Base-by-base conservation (phyloP, 1,140 invertebrate genomes). In the Hypsibius dujardini region DNA sequence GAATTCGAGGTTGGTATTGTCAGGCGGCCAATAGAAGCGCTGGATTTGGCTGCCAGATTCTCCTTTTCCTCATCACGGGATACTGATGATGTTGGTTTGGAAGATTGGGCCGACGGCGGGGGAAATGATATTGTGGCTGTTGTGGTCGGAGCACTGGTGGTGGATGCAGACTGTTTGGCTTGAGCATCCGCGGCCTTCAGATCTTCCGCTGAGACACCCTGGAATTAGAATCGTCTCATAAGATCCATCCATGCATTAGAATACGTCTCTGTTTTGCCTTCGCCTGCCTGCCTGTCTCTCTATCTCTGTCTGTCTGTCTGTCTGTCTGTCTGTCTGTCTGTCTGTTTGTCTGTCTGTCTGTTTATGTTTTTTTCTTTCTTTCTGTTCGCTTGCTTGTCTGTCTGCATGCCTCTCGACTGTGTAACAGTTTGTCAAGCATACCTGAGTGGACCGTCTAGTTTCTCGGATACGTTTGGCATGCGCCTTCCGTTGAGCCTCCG, bases 401-500 rank as follows among this genome's bases (percentile, higher is more conserved):
- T n/a, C n/a, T n/a, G n/a, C n/a, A n/a, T n/a, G n/a, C n/a, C n/a
- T n/a, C n/a, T n/a, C n/a, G n/a, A n/a, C n/a, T n/a, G n/a, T n/a
- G n/a, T n/a, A n/a, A 70, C 47, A n/a, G 40, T 46, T 2, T 70
- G 50, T 70, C 28, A 47, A 46, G 62, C 72, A 69, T 73, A 81
- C 82, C 79, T 97, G 93, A 15, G 94, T 98, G 0, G 92, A 96
- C 50, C 94, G 84, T 76, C 94, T 83, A 1, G 92, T 95, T 79
- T 96, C 92, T 59, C 94, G 83, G 0, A 95, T 92, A 72, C 91
- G 84, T 80, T 95, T 96, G 12, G 94, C 93, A 77, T 95, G 90
- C 15, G 92, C 92, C 80, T 96, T 97, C 72, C 94, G 85, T 77
- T 96, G 92, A 2, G 92, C 92, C 82, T 97, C 94, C 74, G 90